These are phyloP conservation scores for Spodoptera littoralis DNA, from an alignment of 2,888 invertebrate genomes.

Conservation along the genomic window DNA sequence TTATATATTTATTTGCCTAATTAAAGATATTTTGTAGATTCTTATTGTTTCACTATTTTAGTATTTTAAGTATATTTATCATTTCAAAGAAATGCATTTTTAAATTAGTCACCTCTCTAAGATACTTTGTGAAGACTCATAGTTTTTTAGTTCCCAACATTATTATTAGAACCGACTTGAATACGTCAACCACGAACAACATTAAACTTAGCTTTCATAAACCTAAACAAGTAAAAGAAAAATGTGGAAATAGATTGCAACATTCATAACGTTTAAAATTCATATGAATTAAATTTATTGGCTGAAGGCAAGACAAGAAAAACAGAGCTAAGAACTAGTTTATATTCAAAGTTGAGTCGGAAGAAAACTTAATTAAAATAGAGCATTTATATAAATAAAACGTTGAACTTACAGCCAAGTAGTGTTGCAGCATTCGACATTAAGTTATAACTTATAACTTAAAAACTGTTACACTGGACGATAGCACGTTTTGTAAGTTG, in stretches of 20 bases:
- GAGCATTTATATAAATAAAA: conserved; percentile 66
- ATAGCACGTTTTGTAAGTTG: conserved; percentile 13
- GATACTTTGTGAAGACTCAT: too few species aligned
- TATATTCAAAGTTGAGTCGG: conserved; percentile 62
- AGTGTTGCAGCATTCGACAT: conserved; percentile 53
- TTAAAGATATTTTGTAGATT: too few species aligned
- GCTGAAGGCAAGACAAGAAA: conserved; percentile 44
- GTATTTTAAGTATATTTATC: too few species aligned
- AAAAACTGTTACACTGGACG: conserved; percentile 36
- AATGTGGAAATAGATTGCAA: conserved; percentile 7
- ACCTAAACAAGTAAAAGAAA: conserved; percentile 2
- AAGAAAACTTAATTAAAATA: conserved; percentile 69
- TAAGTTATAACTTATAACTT: conserved; percentile 50
- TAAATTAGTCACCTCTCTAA: too few species aligned
- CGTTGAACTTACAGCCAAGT: conserved; percentile 56
- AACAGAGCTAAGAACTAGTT: conserved; percentile 59
- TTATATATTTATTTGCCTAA: too few species aligned
- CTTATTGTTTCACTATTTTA: too few species aligned
- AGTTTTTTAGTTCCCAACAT: too few species aligned
- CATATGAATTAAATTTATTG: conserved; percentile 44
- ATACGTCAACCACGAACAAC: too few species aligned
- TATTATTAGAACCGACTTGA: too few species aligned
- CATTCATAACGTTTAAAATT: conserved; percentile 26
- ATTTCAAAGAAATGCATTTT: too few species aligned
- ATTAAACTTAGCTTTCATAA: neutral